Base-by-base conservation (phyloP, 2,888 invertebrate species). In the Drosophila subsilvestris region DNA sequence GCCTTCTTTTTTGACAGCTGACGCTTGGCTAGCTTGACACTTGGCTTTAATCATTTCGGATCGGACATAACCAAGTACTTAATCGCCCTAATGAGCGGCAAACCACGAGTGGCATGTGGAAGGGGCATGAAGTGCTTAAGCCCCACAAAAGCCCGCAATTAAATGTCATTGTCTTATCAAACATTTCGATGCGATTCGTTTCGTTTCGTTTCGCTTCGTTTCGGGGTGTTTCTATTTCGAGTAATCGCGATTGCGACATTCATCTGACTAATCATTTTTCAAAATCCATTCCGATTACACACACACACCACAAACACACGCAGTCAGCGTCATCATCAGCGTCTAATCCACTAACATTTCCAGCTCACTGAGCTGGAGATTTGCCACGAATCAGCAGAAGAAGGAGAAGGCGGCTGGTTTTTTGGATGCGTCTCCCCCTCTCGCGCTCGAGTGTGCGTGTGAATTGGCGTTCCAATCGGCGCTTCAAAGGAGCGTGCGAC, bases 401-500 rank as follows among this genome's bases (percentile, higher is more conserved):
- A 27, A 45, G 58, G 54, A 50, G 54, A 22, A 25, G 27, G 62
- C 17, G 63, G 47, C 27, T 49, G 66, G 6, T 25, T 4, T 25
- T 25, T 25, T 25, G 25, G 25, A 25, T 25, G 25, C 25, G 6
- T 25, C 25, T 25, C 25, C 6, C 25, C 6, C 3, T 20, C 20
- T 20, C n/a, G n/a, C n/a, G n/a, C n/a, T n/a, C n/a, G n/a, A n/a
- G n/a, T n/a, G n/a, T n/a, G n/a, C n/a, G n/a, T n/a, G n/a, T 60
- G 58, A 48, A 45, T 47, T 47, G 47, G 47, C 37, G 29, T 45
- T 57, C 17, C 27, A 29, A 12, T 37, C 37, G 37, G 37, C 8
- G 80, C 73, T 77, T 83, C 86, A 82, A 82, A 82, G 84, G 79
- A 86, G 86, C 75, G 75, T 83, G 81, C 83, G 74, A 72, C 63